A percentile compares a stretch with the other conserved stretches of the same genome.
Evolutionary conservation across 2,113 vertebrate genomes (phyloP).

Genomic region (Gallinago jamesoni): DNA sequence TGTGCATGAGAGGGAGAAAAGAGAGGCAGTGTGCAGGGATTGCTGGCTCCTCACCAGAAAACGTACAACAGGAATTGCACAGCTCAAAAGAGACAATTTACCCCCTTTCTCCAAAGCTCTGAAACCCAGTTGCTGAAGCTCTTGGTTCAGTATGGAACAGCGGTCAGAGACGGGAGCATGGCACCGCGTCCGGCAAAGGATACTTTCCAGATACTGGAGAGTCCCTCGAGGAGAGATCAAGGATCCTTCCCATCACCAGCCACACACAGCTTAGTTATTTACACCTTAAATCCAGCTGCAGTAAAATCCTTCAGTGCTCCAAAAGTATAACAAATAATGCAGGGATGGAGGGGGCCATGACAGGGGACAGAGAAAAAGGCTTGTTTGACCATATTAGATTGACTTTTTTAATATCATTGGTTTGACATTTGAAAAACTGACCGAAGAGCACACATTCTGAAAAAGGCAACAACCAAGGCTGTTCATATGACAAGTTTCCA

Average conservation of each 20-base stretch:
- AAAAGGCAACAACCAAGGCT: neutral
- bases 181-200: neutral
- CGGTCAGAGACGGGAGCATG: neutral
- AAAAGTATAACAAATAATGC: neutral
- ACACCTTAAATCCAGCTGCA: constrained; percentile 27
- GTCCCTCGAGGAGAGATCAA: neutral
- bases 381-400: neutral
- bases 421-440: neutral
- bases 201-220: neutral
- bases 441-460: neutral
- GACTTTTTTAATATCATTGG: neutral
- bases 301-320: neutral
- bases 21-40: constrained; percentile 66
- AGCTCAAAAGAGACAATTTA: constrained; percentile 35
- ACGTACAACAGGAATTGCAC: constrained; percentile 55
- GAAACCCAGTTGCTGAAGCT: neutral
- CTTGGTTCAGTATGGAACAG: neutral
- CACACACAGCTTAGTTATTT: constrained; percentile 5
- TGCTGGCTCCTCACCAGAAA: constrained; percentile 58
- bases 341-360: no score
- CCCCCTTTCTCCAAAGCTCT: neutral
- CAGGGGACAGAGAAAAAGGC: neutral
- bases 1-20: constrained; percentile 52
- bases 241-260: neutral
- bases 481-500: neutral